Conservation (phyloP, 2,888 invertebrate genomes). For the Mythimna ferrago region DNA sequence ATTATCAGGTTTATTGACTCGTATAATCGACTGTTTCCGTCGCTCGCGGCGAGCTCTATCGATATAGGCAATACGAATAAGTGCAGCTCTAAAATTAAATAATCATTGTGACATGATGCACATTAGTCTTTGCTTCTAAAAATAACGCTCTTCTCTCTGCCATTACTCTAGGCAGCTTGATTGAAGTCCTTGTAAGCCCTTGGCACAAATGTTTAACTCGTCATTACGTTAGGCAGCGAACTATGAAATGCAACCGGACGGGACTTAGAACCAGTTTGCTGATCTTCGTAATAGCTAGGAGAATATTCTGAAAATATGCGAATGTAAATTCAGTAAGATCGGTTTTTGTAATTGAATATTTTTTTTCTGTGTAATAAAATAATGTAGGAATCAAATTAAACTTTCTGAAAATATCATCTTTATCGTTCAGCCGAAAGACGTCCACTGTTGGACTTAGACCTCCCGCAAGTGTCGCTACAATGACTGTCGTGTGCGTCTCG, state of each 20-base stretch:
- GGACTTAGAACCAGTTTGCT: conserved; percentile 51
- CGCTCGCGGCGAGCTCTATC: conserved; percentile 35
- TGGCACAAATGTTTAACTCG: conserved; percentile 58
- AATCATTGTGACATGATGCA: conserved; percentile 37
- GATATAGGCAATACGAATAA: conserved; percentile 27
- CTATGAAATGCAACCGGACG: conserved; percentile 18
- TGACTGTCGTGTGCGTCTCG: too few species aligned
- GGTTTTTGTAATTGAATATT: not conserved
- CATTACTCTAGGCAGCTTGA: conserved; percentile 48
- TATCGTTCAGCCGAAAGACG: too few species aligned
- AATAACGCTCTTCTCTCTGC: conserved; percentile 46
- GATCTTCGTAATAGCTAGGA: conserved; percentile 35
- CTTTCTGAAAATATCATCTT: too few species aligned
- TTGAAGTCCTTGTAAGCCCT: conserved; percentile 64
- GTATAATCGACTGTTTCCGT: conserved; percentile 24
- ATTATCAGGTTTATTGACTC: too few species aligned
- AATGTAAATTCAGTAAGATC: not conserved
- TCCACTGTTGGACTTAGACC: too few species aligned
- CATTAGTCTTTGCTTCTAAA: conserved; percentile 46
- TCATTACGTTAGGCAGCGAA: conserved; percentile 58
- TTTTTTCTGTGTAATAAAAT: too few species aligned
- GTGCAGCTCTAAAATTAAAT: conserved; percentile 51
- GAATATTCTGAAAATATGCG: conserved; percentile 26
- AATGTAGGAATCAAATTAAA: not conserved
- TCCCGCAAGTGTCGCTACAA: too few species aligned